A percentile compares a stretch with the other conserved stretches of the same genome.
These are phyloP conservation scores for Drosophila mojavensis DNA, from an alignment of 1,140 invertebrate species.

Conservation along the genomic window DNA sequence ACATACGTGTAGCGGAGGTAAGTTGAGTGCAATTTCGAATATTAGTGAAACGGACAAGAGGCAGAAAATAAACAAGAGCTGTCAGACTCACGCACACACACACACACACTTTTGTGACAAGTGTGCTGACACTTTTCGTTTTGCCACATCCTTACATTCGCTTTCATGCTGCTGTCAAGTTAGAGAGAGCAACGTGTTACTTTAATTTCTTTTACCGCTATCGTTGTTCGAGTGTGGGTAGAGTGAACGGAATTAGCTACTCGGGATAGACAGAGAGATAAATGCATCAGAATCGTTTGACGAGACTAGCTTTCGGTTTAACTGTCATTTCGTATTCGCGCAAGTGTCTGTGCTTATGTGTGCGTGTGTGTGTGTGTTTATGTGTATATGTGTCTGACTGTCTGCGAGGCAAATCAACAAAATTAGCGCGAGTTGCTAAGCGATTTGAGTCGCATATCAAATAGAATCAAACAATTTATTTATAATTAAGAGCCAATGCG, in stretches of 20 bases:
- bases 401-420: neutral
- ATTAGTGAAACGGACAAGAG: neutral
- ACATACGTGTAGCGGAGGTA: constrained; percentile 13
- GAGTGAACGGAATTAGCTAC: no score
- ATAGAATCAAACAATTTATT: constrained; percentile 42
- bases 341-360: neutral
- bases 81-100: neutral
- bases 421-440: constrained; percentile 9
- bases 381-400: constrained; percentile 1
- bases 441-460: constrained; percentile 17
- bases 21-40: constrained; percentile 13
- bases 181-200: neutral
- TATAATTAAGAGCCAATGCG: constrained; percentile 29
- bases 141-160: neutral
- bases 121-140: neutral
- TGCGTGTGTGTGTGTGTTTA: neutral
- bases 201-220: neutral
- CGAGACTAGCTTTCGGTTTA: constrained; percentile 21
- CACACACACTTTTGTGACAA: no score
- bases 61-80: no score
- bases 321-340: constrained; percentile 1
- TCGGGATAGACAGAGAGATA: neutral
- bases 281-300: neutral
- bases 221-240: neutral
- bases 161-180: neutral